A percentile compares a stretch with the other conserved stretches of the same genome.
Evolutionary conservation across 1,140 invertebrate species (phyloP).

Genomic region (Gonatopus flavifemur): DNA sequence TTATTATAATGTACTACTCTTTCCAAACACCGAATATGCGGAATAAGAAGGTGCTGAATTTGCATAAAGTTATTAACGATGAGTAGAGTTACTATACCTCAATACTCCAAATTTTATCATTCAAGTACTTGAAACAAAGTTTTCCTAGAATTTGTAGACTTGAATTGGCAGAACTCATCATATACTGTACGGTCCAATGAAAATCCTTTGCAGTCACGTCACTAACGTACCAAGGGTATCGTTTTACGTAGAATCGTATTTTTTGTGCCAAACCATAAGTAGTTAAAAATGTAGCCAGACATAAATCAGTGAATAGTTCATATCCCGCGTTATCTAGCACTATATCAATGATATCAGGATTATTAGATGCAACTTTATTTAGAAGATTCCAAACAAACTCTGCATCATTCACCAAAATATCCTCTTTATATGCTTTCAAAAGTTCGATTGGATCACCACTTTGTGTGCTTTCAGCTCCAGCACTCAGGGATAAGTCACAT

Average conservation of each 20-base stretch:
- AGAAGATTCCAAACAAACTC: conserved; percentile 60
- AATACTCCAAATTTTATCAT: conserved; percentile 56
- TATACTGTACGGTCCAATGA: conserved; percentile 64
- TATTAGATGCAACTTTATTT: conserved; percentile 17
- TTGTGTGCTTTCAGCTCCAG: conserved; percentile 65
- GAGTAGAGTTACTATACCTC: too few relatives aligned
- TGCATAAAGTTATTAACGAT: too few relatives aligned
- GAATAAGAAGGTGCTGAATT: too few relatives aligned
- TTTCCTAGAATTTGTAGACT: conserved; percentile 56
- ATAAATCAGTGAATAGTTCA: conserved; percentile 89
- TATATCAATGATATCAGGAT: conserved; percentile 65
- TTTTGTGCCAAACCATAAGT: conserved; percentile 66
- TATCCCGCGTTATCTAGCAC: conserved; percentile 93
- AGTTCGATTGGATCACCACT: conserved; percentile 64
- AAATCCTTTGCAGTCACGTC: conserved; percentile 83
- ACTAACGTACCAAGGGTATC: conserved; percentile 95
- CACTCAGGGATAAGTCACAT: conserved; percentile 87
- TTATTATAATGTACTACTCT: too few relatives aligned
- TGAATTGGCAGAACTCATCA: conserved; percentile 46
- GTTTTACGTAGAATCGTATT: conserved; percentile 86
- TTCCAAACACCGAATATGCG: too few relatives aligned
- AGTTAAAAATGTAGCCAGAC: conserved; percentile 80
- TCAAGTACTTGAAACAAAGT: conserved; percentile 62
- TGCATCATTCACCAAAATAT: conserved; percentile 72
- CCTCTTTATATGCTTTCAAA: conserved; percentile 65